These are phyloP conservation scores for Cephus pulcher DNA, from an alignment of 2,888 invertebrate genomes.

Conservation along the genomic window DNA sequence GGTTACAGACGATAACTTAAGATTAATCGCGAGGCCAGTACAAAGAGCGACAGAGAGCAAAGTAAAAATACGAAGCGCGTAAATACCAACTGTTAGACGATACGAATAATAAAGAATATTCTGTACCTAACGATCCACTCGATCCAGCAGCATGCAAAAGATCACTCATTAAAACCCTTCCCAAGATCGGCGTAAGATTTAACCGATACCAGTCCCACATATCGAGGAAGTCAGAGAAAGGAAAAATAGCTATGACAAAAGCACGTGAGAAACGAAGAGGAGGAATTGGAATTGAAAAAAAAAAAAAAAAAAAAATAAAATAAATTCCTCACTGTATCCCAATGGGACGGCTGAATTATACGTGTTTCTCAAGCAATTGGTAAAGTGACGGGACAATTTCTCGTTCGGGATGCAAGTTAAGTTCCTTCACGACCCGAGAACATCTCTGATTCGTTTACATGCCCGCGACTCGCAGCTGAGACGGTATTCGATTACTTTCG, in stretches of 20 bases:
- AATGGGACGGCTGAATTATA: background rate
- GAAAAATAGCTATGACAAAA: background rate
- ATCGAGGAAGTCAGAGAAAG: too few species aligned
- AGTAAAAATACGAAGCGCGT: slow-evolving; percentile 12
- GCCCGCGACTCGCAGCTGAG: slow-evolving; percentile 34
- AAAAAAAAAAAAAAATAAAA: background rate
- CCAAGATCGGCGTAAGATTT: background rate
- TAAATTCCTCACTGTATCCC: background rate
- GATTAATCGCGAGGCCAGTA: slow-evolving; percentile 6
- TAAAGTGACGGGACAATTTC: background rate
- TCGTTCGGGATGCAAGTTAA: slow-evolving; percentile 10
- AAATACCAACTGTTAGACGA: slow-evolving; percentile 25
- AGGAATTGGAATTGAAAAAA: background rate
- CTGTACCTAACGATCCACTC: slow-evolving; percentile 33
- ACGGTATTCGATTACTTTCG: slow-evolving; percentile 46
- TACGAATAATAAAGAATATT: slow-evolving; percentile 40
- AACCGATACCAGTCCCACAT: too few species aligned
- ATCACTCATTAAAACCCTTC: background rate
- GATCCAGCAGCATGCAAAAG: slow-evolving; percentile 16
- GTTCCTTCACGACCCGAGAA: slow-evolving; percentile 33
- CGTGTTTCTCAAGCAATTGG: background rate
- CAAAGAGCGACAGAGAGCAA: background rate
- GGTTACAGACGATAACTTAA: background rate
- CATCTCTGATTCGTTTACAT: slow-evolving; percentile 13
- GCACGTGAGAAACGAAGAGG: background rate